Percentiles rank a stretch among this genome's conserved stretches.
These are phyloP conservation scores for Diuraphis noxia DNA, from an alignment of 1,140 invertebrate species.

Conservation along the genomic window DNA sequence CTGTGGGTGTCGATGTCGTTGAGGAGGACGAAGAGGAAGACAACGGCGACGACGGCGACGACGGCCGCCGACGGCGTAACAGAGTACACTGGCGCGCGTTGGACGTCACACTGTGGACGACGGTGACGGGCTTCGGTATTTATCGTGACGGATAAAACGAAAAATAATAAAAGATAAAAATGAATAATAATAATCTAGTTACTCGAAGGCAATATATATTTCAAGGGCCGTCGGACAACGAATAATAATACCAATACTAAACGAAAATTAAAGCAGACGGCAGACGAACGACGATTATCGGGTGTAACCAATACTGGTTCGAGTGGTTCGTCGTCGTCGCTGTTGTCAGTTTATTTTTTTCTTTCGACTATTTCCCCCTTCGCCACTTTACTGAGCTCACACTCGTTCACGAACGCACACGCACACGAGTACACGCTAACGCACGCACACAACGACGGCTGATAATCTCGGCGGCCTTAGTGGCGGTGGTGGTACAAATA, in stretches of 20 bases:
- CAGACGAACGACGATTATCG: background rate
- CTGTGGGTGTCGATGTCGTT: background rate
- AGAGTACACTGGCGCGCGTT: background rate
- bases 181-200: background rate
- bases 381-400: background rate
- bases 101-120: background rate
- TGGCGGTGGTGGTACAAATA: background rate
- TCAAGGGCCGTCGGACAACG: background rate
- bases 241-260: background rate
- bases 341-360: background rate
- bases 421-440: background rate
- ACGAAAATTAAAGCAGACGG: background rate
- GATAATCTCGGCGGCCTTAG: background rate
- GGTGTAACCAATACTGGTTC: background rate
- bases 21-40: background rate
- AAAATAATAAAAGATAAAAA: background rate
- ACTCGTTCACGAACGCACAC: background rate
- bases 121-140: background rate
- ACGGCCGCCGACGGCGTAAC: background rate
- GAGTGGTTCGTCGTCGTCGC: background rate
- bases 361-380: background rate
- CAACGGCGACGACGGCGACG: background rate
- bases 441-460: background rate
- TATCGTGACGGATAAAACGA: background rate
- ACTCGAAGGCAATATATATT: background rate